These are phyloP conservation scores for Semaprochilodus insignis DNA, from an alignment of 2,797 vertebrate species.

Conservation along the genomic window DNA sequence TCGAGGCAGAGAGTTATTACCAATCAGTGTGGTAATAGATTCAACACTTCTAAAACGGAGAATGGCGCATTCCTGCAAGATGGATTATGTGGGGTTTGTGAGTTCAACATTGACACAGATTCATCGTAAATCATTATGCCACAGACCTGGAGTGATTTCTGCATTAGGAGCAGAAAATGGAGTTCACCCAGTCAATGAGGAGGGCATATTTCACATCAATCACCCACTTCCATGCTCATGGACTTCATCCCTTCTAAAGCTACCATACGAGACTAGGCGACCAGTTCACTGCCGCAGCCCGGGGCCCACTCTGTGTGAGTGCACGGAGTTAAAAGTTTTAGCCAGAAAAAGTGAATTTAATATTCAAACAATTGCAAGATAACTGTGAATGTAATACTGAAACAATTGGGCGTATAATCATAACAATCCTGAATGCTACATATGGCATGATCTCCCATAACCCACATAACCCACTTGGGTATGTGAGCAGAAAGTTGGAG, in stretches of 20 bases:
- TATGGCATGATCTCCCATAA: not conserved
- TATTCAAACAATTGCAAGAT: not conserved
- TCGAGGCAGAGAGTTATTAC: constrained; percentile 84
- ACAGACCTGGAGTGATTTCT: constrained; percentile 86
- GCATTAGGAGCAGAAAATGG: constrained; percentile 88
- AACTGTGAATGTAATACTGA: not conserved
- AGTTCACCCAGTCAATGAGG: constrained; percentile 88
- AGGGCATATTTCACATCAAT: constrained; percentile 88
- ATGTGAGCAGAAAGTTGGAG: not conserved
- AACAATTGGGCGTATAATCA: not conserved
- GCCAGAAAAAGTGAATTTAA: not conserved
- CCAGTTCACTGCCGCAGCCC: not conserved
- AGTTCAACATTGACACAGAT: constrained; percentile 89
- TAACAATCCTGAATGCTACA: not conserved
- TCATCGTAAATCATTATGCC: constrained; percentile 90
- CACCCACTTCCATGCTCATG: constrained; percentile 78
- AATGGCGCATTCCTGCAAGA: constrained; percentile 79
- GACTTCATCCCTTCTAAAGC: constrained; percentile 78
- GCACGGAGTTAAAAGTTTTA: not conserved
- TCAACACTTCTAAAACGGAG: constrained; percentile 82
- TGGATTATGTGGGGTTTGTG: constrained; percentile 86
- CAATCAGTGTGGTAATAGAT: constrained; percentile 86
- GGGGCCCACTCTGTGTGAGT: not conserved
- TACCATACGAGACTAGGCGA: constrained; percentile 62
- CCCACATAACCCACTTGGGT: not conserved